Base-by-base conservation (phyloP, 2,888 invertebrate genomes). In the Sinentomon sp. region DNA sequence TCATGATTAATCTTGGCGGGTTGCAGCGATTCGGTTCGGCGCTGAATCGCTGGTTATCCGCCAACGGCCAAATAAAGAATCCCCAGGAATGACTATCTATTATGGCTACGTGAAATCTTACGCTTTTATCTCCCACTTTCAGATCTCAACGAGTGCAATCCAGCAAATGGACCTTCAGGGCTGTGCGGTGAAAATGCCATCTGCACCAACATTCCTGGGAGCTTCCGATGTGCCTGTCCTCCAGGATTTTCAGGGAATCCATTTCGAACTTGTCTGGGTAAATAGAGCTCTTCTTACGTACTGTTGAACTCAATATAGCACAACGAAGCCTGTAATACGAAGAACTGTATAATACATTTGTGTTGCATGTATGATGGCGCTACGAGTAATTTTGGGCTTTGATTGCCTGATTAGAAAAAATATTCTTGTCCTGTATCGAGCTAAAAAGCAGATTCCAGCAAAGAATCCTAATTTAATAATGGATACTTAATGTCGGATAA, bases 101-200 rank as follows among this genome's bases (percentile, higher is more conserved):
- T n/a, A n/a, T n/a, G n/a, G n/a, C n/a, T n/a, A n/a, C n/a, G n/a
- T n/a, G n/a, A n/a, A n/a, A n/a, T n/a, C n/a, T n/a, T n/a, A n/a
- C n/a, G n/a, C n/a, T n/a, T n/a, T n/a, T n/a, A n/a, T n/a, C n/a
- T n/a, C n/a, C n/a, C n/a, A 32, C 32, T 40, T 47, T 14, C 38
- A 66, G 87, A 89, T 54, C 70, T 89, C 40, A 66, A 89, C 51
- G 89, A 89, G 57, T 89, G 89, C 49, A 77, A 82, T 47, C 54
- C 60, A 32, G 54, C 65, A 16, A 64, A 72, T 40, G 77, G 77
- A 18, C 68, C 71, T 2, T 71, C 65, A 29, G 78, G 80, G 31
- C 64, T 71, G 42, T 85, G 85, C 52, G 83, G 80, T n/a, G 57
- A 60, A 39, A 74, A 80, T 46, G 72, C 83, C 6, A 56, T 65